Conservation (phyloP, 1,140 invertebrate genomes). For the Rhagoletis pomonella region DNA sequence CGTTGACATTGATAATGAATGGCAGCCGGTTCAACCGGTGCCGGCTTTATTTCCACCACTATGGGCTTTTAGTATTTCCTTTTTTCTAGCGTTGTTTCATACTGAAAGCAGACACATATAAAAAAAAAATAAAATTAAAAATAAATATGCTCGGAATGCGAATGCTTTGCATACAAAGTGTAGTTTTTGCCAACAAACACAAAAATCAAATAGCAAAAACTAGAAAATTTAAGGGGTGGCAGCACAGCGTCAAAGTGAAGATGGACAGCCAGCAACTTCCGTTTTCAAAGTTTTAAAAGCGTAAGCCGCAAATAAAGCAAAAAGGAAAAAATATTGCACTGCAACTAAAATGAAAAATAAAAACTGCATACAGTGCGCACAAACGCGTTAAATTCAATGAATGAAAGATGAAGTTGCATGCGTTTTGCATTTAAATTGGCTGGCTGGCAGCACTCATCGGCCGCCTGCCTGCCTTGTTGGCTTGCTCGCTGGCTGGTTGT, state of each 20-base stretch:
- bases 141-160: neutral
- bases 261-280: slow-evolving; percentile 51
- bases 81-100: neutral
- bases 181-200: neutral
- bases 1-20: slow-evolving; percentile 52
- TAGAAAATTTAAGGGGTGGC: slow-evolving; percentile 42
- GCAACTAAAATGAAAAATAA: neutral
- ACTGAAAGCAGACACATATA: neutral
- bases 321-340: neutral
- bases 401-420: slow-evolving; percentile 40
- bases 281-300: slow-evolving; percentile 51
- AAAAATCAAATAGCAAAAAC: slow-evolving; percentile 23
- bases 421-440: slow-evolving; percentile 48
- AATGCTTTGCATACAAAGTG: slow-evolving; percentile 15
- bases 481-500: neutral
- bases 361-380: neutral
- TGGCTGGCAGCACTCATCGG: neutral
- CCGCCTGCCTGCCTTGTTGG: neutral
- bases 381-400: slow-evolving; percentile 25
- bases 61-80: neutral
- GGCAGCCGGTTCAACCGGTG: slow-evolving; percentile 39
- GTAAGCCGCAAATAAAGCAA: neutral
- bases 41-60: slow-evolving; percentile 41
- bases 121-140: neutral
- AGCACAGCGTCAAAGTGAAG: slow-evolving; percentile 29